Evolutionary conservation across 2,888 invertebrate genomes (phyloP).

Genomic region (Melanostoma mellinum): DNA sequence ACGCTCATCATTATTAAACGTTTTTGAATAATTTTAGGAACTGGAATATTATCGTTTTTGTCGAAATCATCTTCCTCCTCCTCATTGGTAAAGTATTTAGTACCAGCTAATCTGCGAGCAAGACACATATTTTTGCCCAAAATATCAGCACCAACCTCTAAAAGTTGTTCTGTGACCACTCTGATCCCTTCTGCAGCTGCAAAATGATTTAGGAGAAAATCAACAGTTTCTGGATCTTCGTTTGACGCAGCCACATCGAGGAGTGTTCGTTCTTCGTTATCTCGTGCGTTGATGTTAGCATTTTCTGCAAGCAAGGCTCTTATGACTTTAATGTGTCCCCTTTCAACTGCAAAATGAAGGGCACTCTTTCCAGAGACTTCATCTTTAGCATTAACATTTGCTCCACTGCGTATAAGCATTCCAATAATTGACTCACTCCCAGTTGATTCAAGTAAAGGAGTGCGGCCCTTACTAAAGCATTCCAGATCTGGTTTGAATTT

Average conservation of each 20-base stretch:
- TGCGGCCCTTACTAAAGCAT: not conserved
- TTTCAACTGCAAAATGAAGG: not conserved
- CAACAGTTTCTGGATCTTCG: not conserved
- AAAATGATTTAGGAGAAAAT: too few species aligned
- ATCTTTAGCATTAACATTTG: not conserved
- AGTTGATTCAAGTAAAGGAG: slow-evolving; percentile 1
- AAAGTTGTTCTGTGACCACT: too few species aligned
- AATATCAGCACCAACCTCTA: too few species aligned
- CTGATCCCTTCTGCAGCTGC: too few species aligned
- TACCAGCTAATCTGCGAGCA: too few species aligned
- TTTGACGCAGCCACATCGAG: not conserved
- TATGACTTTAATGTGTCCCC: not conserved
- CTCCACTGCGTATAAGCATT: not conserved
- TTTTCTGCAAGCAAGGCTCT: not conserved
- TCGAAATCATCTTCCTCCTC: too few species aligned
- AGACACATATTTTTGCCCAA: too few species aligned
- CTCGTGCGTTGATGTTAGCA: not conserved
- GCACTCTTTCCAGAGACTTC: not conserved
- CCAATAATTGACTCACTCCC: not conserved
- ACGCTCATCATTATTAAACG: too few species aligned
- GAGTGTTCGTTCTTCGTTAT: not conserved
- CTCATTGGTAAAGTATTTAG: too few species aligned
- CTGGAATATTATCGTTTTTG: too few species aligned
- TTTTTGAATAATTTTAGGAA: too few species aligned
- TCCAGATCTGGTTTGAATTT: slow-evolving; percentile 12